Base-by-base conservation (phyloP, 1,140 invertebrate species). In the Drosophila auraria region DNA sequence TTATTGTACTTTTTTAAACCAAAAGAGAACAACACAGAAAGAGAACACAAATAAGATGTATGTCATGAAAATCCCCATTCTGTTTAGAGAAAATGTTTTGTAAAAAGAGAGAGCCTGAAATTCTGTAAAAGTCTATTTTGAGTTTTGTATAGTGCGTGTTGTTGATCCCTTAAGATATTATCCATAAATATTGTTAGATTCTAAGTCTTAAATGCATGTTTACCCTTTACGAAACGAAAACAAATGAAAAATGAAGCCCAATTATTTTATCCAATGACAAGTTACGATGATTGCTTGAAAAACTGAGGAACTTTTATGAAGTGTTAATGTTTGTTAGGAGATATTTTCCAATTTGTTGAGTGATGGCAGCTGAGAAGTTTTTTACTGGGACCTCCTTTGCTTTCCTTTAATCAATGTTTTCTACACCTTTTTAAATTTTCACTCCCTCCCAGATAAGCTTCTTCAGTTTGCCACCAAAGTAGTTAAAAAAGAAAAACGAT, bases 1-100 rank as follows among this genome's bases (percentile, higher is more conserved):
- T 87, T 89, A 81, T 73, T 70, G 76, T 91, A 91, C 56, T 59
- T 83, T 77, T 86, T 89, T 81, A 82, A 89, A 51, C 53, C 53
- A 89, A 89, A 76, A 75, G 47, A 78, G 77, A 76, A 75, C 83
- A 70, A 82, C 63, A 62, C 47, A 65, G 49, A 60, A 70, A 23
- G 50, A 73, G 14, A 78, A 75, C 25, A 47, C 47, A 71, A 83
- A 60, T 20, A 71, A 11, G 8, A 50, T 74, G 57, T 17, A 80
- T 74, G 58, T 63, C 47, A 47, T 51, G 17, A 25, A 76, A 40
- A 56, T 54, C 54, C 51, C 65, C 47, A 65, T 64, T 71, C 51
- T 42, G 59, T 53, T 63, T 62, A 51, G 45, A 61, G 14, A 40
- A 45, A 33, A 33, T 71, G 53, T 73, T 72, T 61, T 73, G 70